Conservation (phyloP, 2,888 invertebrate species). For the Pachycephus smyrnensis region DNA sequence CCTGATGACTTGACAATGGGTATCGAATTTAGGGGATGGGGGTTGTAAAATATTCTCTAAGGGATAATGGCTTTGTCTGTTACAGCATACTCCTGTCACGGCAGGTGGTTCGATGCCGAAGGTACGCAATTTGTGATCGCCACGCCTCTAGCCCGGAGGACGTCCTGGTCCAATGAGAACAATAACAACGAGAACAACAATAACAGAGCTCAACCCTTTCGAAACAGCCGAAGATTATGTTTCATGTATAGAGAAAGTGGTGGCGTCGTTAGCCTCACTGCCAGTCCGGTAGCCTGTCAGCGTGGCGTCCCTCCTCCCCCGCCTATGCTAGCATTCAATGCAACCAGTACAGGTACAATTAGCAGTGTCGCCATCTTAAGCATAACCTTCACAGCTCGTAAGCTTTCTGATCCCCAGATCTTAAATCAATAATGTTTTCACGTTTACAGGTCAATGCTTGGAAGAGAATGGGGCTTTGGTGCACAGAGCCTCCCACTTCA, state of each 20-base stretch:
- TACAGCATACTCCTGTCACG: constrained; percentile 89
- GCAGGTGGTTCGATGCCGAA: constrained; percentile 83
- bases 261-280: constrained; percentile 64
- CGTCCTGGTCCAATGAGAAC: constrained; percentile 51
- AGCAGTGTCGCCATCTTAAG: background rate
- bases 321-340: constrained; percentile 75
- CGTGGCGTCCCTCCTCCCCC: constrained; percentile 58
- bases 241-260: constrained; percentile 79
- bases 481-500: constrained; percentile 50
- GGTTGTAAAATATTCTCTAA: background rate
- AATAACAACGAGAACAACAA: constrained; percentile 43
- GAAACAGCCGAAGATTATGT: constrained; percentile 75
- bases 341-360: constrained; percentile 75
- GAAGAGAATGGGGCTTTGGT: constrained; percentile 62
- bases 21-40: background rate
- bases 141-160: constrained; percentile 75
- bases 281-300: constrained; percentile 65
- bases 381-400: background rate
- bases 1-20: background rate
- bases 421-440: constrained; percentile 3
- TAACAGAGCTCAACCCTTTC: constrained; percentile 62
- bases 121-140: constrained; percentile 88
- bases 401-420: background rate
- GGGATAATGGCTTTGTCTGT: constrained; percentile 28
- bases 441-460: constrained; percentile 75